Evolutionary conservation across 2,888 invertebrate genomes (phyloP).

Genomic region (Athrips mouffetella): DNA sequence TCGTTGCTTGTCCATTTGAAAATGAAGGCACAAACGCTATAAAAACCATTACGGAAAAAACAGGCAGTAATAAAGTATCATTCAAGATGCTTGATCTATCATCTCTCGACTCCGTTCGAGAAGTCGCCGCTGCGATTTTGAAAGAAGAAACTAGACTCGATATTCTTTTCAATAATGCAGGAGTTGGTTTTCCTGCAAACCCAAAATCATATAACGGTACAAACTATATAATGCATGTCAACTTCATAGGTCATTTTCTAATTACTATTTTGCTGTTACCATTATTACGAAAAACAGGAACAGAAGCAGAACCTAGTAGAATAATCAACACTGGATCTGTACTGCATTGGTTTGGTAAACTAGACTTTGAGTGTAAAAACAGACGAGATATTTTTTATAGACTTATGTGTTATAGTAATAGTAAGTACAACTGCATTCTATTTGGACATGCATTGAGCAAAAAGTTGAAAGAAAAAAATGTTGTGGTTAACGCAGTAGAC

Average conservation of each 20-base stretch:
- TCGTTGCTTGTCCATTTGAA: constrained; percentile 61
- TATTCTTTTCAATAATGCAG: constrained; percentile 93
- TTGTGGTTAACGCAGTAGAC: constrained; percentile 88
- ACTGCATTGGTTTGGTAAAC: constrained; percentile 82
- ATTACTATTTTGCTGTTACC: constrained; percentile 92
- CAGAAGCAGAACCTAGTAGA: constrained; percentile 80
- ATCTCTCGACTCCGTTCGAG: constrained; percentile 85
- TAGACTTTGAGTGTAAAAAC: constrained; percentile 59
- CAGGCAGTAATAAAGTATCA: constrained; percentile 82
- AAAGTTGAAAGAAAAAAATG: constrained; percentile 79
- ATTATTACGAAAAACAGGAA: constrained; percentile 80
- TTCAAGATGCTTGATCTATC: constrained; percentile 86
- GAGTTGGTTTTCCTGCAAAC: constrained; percentile 81
- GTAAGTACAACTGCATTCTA: constrained; percentile 86
- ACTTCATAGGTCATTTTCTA: constrained; percentile 95
- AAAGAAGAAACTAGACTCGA: constrained; percentile 84
- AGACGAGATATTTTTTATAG: constrained; percentile 21
- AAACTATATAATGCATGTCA: constrained; percentile 93
- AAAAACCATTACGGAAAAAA: constrained; percentile 81
- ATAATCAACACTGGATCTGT: constrained; percentile 88
- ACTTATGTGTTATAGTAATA: constrained; percentile 74
- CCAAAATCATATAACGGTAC: constrained; percentile 86
- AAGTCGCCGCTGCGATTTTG: constrained; percentile 87
- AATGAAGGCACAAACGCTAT: constrained; percentile 53
- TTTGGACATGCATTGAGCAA: constrained; percentile 85